These are phyloP conservation scores for Drosophila micromelanica DNA, from an alignment of 1,140 invertebrate genomes.

Conservation along the genomic window DNA sequence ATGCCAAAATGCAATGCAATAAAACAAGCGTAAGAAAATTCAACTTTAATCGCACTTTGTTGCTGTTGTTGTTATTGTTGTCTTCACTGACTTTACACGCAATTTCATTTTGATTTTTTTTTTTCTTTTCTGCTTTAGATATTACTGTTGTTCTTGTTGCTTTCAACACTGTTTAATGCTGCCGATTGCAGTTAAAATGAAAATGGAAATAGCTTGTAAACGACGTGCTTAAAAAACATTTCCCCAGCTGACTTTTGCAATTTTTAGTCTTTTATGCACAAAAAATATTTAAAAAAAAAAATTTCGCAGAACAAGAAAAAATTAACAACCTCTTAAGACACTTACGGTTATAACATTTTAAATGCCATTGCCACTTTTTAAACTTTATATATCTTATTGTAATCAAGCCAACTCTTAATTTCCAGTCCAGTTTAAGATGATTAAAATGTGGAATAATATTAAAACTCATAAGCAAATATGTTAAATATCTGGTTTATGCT, in stretches of 20 bases:
- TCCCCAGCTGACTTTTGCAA: conserved; percentile 21
- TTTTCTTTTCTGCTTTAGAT: conserved; percentile 12
- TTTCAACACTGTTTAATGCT: conserved; percentile 69
- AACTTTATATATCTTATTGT: conserved; percentile 12
- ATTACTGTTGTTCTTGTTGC: conserved; percentile 46
- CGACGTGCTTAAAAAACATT: conserved; percentile 75
- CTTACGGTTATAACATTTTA: conserved; percentile 54
- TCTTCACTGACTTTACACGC: conserved; percentile 64
- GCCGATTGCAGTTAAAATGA: conserved; percentile 76
- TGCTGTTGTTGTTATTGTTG: conserved; percentile 29
- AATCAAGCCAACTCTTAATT: conserved; percentile 4
- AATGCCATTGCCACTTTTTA: conserved; percentile 51
- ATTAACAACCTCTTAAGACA: conserved; percentile 55
- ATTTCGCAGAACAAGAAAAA: conserved; percentile 20
- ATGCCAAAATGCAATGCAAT: conserved; percentile 59
- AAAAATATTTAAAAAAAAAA: conserved; percentile 22
- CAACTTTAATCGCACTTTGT: conserved; percentile 59
- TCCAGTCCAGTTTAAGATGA: too few relatives aligned
- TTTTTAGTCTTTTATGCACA: conserved; percentile 26
- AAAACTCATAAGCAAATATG: too few relatives aligned
- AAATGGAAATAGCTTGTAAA: conserved; percentile 74
- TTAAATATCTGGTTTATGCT: too few relatives aligned
- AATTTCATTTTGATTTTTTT: conserved; percentile 53
- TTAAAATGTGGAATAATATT: too few relatives aligned
- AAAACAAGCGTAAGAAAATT: conserved; percentile 47